A percentile compares a stretch with the other conserved stretches of the same genome.
These are phyloP conservation scores for Connochaetes taurinus DNA, from an alignment of 2,113 vertebrate species.

Conservation along the genomic window DNA sequence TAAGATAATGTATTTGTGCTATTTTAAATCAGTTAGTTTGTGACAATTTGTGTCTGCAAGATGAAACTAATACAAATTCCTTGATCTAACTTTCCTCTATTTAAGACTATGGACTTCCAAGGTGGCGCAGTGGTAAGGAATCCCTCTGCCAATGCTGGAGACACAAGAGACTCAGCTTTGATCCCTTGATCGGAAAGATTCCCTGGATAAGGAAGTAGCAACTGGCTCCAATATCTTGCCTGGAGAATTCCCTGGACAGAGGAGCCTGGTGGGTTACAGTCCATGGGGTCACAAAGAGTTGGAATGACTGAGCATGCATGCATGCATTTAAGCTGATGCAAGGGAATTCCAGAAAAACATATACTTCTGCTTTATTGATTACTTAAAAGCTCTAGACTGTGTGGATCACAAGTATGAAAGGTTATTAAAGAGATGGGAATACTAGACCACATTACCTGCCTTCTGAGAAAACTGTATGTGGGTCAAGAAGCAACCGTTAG, in stretches of 20 bases:
- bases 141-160: background rate
- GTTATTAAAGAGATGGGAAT: background rate
- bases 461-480: background rate
- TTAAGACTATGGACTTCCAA: background rate
- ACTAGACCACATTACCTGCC: background rate
- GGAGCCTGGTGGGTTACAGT: background rate
- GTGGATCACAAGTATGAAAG: background rate
- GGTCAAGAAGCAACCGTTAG: background rate
- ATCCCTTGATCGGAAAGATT: background rate
- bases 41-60: background rate
- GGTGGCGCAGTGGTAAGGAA: background rate
- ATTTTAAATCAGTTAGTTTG: background rate
- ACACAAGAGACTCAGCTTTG: background rate
- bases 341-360: background rate
- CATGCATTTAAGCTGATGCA: background rate
- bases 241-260: background rate
- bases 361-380: background rate
- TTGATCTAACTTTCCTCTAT: background rate
- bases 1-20: background rate
- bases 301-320: background rate
- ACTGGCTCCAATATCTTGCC: background rate
- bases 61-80: background rate
- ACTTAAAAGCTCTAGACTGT: background rate
- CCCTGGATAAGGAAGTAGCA: background rate
- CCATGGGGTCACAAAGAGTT: background rate